phyloP scores from a whole-genome alignment of 92 coral and sea anemone species.

The Umimayanthus kanabou region DNA sequence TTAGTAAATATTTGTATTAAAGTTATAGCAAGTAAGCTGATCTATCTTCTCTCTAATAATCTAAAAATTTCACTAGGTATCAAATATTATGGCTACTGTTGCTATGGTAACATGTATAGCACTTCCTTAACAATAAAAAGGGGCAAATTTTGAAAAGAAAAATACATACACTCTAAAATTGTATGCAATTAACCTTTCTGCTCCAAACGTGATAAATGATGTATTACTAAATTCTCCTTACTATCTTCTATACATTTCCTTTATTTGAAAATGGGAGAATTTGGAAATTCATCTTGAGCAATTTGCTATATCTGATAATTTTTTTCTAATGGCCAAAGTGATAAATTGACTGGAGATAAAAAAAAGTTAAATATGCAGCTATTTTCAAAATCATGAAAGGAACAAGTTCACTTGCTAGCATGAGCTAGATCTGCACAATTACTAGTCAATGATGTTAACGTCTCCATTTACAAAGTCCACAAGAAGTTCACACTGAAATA shows the following conservation, averaged over 20 bases:
- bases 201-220: conserved; percentile 30
- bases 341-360: conserved; percentile 4
- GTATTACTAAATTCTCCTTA: no score
- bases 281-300: conserved; percentile 26
- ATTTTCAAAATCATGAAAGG: background rate
- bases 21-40: conserved; percentile 2
- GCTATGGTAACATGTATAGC: conserved; percentile 29
- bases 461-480: conserved; percentile 22
- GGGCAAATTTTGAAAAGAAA: conserved; percentile 27
- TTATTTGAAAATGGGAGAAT: conserved; percentile 9
- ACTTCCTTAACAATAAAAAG: conserved; percentile 22
- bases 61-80: conserved; percentile 17
- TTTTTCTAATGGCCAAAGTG: conserved; percentile 2
- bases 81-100: conserved; percentile 22
- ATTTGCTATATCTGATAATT: conserved; percentile 10
- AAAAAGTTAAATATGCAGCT: conserved; percentile 1
- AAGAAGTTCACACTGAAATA: conserved; percentile 16
- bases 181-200: conserved; percentile 11
- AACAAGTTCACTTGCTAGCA: conserved; percentile 1
- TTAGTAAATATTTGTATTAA: conserved; percentile 1
- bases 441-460: conserved; percentile 4
- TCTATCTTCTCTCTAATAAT: background rate
- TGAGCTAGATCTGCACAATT: background rate
- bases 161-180: conserved; percentile 12
- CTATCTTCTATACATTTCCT: conserved; percentile 26